A percentile compares a stretch with the other conserved stretches of the same genome.
phyloP scores from a whole-genome alignment of 2,113 vertebrate species.

The Ctenomys sociabilis region DNA sequence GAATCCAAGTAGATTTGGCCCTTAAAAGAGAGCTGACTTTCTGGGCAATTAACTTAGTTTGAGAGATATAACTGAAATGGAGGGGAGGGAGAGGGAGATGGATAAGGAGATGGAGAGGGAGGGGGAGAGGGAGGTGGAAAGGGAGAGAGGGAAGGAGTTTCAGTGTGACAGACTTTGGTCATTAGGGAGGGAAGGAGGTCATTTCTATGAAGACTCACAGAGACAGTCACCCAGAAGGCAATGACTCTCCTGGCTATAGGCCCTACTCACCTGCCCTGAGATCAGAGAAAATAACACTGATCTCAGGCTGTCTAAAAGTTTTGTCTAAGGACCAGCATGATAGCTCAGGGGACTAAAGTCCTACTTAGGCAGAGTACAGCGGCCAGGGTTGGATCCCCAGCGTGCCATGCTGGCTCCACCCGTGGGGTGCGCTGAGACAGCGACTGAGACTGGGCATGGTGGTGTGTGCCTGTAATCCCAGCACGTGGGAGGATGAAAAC shows the following conservation, averaged over 20 bases:
- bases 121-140: background rate
- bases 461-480: too few relatives aligned
- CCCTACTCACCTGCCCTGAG: background rate
- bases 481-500: too few relatives aligned
- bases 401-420: too few relatives aligned
- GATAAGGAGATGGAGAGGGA: background rate
- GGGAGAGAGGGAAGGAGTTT: background rate
- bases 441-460: too few relatives aligned
- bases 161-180: background rate
- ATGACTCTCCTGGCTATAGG: background rate
- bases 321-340: background rate
- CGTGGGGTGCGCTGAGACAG: too few relatives aligned
- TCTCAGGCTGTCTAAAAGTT: background rate
- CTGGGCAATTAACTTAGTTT: constrained; percentile 55
- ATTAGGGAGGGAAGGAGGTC: background rate
- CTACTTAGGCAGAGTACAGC: too few relatives aligned
- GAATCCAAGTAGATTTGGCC: constrained; percentile 1
- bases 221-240: background rate
- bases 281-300: constrained; percentile 16
- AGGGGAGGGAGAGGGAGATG: background rate
- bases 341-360: too few relatives aligned
- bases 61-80: constrained; percentile 7
- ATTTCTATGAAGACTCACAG: background rate
- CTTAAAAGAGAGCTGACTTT: constrained; percentile 49
- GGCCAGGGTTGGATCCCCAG: too few relatives aligned